Base-by-base conservation (phyloP, 2,113 vertebrate species). In the Isichthys henryi region DNA sequence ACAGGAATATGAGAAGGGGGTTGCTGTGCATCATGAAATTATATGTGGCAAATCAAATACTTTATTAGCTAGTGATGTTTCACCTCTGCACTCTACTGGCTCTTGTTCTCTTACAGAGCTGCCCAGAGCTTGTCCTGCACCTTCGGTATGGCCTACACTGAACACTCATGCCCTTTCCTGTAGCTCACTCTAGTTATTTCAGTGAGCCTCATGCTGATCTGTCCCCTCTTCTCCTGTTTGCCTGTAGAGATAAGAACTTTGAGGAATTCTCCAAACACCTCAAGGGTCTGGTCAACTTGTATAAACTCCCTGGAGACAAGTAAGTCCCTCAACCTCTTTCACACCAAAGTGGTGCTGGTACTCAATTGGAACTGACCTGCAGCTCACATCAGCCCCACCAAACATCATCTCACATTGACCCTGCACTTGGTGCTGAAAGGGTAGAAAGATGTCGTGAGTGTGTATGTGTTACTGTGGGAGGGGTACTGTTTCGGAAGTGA, bases 231-330 rank as follows among this genome's bases (percentile, higher is more conserved):
- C 17, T 39, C 39, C 39, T 3, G 77, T 88, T 21, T 90, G 17
- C 88, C 56, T 91, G 21, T 92, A 99, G 98, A 91, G 98, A 99
- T 94, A 99, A 98, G 94, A 98, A 99, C 93, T 99, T 99, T 95
- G 97, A 99, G 92, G 98, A 99, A 91, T 99, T 99, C 95, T 99
- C 98, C 21, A 98, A 99, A 93, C 98, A 99, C 88, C 96, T 99
- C 48, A 99, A 98, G 87, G 98, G 98, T 23, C 96, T 99, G 50
- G 98, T 99, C 90, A 99, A 98, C 93, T 94, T 99, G 3, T 99
- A 99, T 93, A 99, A 98, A 90, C 95, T 99, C 90, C 98, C 98
- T 70, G 98, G 98, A 89, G 98, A 99, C 94, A 98, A 98, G 98
- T 99, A 94, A 95, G 97, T 94, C 19, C 62, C 10, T 5, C 46